Base-by-base conservation (phyloP, 1,140 invertebrate genomes). In the Drosophila orosa region DNA sequence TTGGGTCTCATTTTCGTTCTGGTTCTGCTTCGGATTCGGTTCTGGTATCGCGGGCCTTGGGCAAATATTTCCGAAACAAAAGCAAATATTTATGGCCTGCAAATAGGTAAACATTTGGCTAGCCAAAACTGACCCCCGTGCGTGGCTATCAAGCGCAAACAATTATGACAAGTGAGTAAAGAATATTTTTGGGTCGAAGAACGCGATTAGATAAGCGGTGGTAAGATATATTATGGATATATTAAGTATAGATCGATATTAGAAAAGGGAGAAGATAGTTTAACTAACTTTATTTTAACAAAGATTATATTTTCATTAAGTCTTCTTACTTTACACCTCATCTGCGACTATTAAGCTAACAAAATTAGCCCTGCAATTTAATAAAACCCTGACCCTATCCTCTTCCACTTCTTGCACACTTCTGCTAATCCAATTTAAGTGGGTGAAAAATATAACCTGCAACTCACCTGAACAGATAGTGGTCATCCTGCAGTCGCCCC, bases 381-480 rank as follows among this genome's bases (percentile, higher is more conserved):
- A 29, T 58, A n/a, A 3, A 13, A 0, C n/a, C n/a, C 13, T 10
- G 5, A 0, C 5, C 1, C 2, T 27, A 22, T 52, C 8, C 19
- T 22, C 25, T 19, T 29, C 17, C 7, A 29, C 45, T 25, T 13
- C 5, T 29, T 40, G 19, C 4, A 27, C 17, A 44, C 5, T n/a
- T 57, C 25, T 31, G 8, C 17, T 42, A 39, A 58, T 10, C 25
- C 27, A 31, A 33, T 57, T 58, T 63, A 1, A 25, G 6, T n/a
- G 7, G 12, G 0, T 50, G 8, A n/a, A 48, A 24, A 39, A 24
- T 1, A 19, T 3, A 6, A 19, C 1, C n/a, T 19, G 5, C 5
- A 50, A 73, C 86, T 91, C 54, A 92, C 91, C 80, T 81, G 42
- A 90, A 77, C 74, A 92, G 72, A 86, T 80, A 92, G 58, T 92